Base-by-base conservation (phyloP, 2,113 vertebrate genomes). In the Odocoileus virginianus region DNA sequence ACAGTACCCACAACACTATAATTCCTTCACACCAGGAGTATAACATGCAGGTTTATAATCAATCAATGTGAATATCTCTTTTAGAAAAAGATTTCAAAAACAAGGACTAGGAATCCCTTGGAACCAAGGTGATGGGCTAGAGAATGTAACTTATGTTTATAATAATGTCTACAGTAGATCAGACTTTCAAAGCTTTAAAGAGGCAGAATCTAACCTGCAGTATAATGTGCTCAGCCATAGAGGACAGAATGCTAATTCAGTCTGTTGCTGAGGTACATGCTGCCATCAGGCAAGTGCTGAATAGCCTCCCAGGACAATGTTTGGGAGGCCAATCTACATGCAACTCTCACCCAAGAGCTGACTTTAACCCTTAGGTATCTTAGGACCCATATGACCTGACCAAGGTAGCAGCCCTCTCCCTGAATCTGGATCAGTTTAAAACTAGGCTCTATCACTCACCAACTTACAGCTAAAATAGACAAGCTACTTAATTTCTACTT, bases 401-500 rank as follows among this genome's bases (percentile, higher is more conserved):
- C 33, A 54, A 96, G 76, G 67, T 4, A 78, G 21, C n/a, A 91
- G 57, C n/a, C 89, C 33, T 60, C 28, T 67, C 57, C 54, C 57
- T 47, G 27, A 1, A 57, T 61, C 2, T 50, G 3, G 43, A 64
- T 92, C 87, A 87, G 52, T 91, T 85, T 30, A 96, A 89, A 97
- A 92, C 17, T 30, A 87, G 40, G 47, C 82, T 95, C 91, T 10
- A 85, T 40, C 45, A 78, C 40, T 78, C 81, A 81, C 30, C 14
- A 81, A 33, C 21, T 55, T 88, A 25, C 64, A 14, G 58, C 61
- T 74, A 88, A 61, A 85, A 88, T 1, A 86, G 27, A 19, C 23
- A 95, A 93, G 36, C 52, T 86, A 91, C 60, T 97, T 64, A 61
- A 71, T 88, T 91, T 91, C 78, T 87, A 81, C 21, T 71, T 82